Percentiles rank a stretch among this genome's conserved stretches.
These are phyloP conservation scores for Strongylocentrotus purpuratus DNA, from an alignment of 35 echinoderm and acorn worm species.

Conservation along the genomic window DNA sequence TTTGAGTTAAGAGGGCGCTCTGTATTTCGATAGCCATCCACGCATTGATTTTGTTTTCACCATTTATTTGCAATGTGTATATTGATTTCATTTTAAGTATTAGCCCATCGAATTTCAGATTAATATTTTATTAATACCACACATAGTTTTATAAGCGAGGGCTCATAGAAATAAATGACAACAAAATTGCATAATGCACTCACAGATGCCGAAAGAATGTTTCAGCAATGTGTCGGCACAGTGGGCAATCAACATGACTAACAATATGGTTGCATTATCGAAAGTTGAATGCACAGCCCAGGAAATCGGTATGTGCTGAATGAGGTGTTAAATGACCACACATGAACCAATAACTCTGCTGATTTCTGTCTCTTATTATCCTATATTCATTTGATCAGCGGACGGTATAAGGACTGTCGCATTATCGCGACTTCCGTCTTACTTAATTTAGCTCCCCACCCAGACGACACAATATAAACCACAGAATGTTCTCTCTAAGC, in stretches of 20 bases:
- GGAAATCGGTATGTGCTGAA: not conserved
- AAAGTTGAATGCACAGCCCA: not conserved
- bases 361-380: not conserved
- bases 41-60: not conserved
- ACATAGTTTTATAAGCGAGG: too few species aligned
- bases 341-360: not conserved
- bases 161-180: not conserved
- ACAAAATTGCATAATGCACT: not conserved
- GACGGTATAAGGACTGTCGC: not conserved
- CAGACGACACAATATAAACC: not conserved
- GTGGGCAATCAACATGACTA: not conserved
- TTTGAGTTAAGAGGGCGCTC: not conserved
- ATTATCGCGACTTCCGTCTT: not conserved
- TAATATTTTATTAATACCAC: too few species aligned
- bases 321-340: not conserved
- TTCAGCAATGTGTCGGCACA: not conserved
- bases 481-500: not conserved
- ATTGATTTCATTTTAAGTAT: not conserved
- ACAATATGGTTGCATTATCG: not conserved
- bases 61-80: not conserved
- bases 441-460: not conserved
- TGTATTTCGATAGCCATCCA: not conserved
- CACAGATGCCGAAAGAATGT: not conserved
- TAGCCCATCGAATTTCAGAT: not conserved
- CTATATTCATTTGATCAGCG: not conserved